These are phyloP conservation scores for Gobius niger DNA, from an alignment of 2,113 vertebrate species.

Conservation along the genomic window DNA sequence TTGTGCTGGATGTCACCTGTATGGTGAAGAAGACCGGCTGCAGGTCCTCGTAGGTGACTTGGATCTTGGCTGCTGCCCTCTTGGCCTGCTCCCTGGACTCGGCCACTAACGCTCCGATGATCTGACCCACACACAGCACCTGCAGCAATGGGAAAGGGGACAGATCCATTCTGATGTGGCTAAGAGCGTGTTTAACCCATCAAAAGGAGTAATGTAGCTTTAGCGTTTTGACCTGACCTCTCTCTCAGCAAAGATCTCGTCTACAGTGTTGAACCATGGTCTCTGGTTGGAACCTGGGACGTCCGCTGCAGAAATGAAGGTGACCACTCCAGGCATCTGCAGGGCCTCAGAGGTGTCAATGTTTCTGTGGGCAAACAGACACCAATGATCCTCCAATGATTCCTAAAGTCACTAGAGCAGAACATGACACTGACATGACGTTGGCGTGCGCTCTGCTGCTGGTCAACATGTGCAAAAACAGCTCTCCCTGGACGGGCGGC, in stretches of 20 bases:
- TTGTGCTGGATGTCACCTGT: background rate
- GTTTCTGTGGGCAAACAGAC: background rate
- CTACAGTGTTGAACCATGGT: constrained; percentile 14
- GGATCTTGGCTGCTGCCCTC: background rate
- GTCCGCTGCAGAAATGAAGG: constrained; percentile 2
- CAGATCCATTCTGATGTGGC: too few species aligned
- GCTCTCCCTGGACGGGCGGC: constrained; percentile 4
- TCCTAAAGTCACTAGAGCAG: too few species aligned
- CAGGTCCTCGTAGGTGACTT: background rate
- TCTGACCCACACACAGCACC: constrained; percentile 7
- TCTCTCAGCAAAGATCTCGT: background rate
- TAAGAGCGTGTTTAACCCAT: too few species aligned
- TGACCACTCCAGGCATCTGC: constrained; percentile 17
- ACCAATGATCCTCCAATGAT: background rate
- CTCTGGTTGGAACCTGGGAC: constrained; percentile 8
- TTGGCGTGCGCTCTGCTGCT: constrained; percentile 12
- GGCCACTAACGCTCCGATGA: constrained; percentile 2
- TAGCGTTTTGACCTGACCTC: background rate
- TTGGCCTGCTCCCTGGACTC: constrained; percentile 1
- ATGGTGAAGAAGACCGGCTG: constrained; percentile 6
- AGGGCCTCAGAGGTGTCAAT: background rate
- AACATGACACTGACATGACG: constrained; percentile 2
- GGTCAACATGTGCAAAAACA: constrained; percentile 15
- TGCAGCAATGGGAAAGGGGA: background rate
- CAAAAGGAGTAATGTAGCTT: background rate